phyloP scores from a whole-genome alignment of 2,113 vertebrate species.

The Psilopsiagon aurifrons region DNA sequence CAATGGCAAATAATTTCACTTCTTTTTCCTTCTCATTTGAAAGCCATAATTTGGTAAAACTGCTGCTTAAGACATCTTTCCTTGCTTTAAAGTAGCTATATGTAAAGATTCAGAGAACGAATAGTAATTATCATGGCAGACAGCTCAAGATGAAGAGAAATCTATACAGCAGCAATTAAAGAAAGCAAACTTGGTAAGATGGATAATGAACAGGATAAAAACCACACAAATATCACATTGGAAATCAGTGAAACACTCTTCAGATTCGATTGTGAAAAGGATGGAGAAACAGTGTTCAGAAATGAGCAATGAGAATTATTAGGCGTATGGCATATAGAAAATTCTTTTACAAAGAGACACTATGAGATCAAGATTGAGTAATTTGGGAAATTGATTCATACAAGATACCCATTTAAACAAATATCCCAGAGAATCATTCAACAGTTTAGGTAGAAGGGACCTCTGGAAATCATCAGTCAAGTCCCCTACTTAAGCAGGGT shows the following conservation, averaged over 20 bases:
- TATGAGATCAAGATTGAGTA: background rate
- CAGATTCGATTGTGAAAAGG: background rate
- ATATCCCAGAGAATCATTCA: background rate
- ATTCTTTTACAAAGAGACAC: background rate
- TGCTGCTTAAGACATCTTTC: background rate
- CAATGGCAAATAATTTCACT: background rate
- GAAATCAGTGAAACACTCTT: conserved; percentile 29
- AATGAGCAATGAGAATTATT: background rate
- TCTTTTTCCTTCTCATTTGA: background rate
- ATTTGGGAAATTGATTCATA: background rate
- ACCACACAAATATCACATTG: background rate
- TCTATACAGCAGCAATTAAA: background rate
- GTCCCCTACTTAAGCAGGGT: background rate
- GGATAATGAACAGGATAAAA: conserved; percentile 10
- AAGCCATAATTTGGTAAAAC: background rate
- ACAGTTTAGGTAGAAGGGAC: background rate
- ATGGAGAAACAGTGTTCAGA: background rate
- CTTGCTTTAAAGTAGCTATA: background rate
- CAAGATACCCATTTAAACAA: background rate
- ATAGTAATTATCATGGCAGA: background rate
- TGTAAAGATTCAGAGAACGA: background rate
- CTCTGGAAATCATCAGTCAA: background rate
- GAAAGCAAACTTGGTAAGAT: background rate
- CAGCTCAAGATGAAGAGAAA: background rate
- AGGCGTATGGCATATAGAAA: background rate